Conservation (phyloP, 2,888 invertebrate species). For the Pecten maximus region DNA sequence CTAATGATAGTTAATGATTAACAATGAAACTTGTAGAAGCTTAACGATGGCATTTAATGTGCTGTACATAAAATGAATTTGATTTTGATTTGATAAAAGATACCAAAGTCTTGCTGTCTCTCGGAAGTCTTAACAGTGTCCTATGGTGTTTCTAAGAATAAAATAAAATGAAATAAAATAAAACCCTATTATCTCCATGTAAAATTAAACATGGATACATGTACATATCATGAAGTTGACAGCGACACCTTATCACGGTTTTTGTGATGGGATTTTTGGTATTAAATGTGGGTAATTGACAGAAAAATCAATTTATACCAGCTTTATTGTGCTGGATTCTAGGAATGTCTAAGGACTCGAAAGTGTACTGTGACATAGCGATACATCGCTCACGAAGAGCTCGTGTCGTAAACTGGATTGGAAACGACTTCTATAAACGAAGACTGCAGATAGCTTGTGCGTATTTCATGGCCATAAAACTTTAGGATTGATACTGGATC, state of each 20-base stretch:
- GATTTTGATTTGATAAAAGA: no score
- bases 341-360: neutral
- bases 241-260: neutral
- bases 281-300: neutral
- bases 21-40: no score
- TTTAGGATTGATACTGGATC: neutral
- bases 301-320: neutral
- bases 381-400: neutral
- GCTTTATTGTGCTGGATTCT: neutral
- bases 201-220: neutral
- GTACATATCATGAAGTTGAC: neutral
- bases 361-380: neutral
- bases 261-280: neutral
- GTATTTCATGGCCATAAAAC: neutral
- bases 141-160: no score
- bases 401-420: neutral
- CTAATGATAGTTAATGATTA: no score
- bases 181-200: no score
- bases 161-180: no score
- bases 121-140: no score
- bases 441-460: neutral
- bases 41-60: no score
- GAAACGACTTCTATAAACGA: neutral
- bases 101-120: no score
- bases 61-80: no score